These are phyloP conservation scores for Muscidifurax raptorellus DNA, from an alignment of 1,140 invertebrate genomes.

Conservation along the genomic window DNA sequence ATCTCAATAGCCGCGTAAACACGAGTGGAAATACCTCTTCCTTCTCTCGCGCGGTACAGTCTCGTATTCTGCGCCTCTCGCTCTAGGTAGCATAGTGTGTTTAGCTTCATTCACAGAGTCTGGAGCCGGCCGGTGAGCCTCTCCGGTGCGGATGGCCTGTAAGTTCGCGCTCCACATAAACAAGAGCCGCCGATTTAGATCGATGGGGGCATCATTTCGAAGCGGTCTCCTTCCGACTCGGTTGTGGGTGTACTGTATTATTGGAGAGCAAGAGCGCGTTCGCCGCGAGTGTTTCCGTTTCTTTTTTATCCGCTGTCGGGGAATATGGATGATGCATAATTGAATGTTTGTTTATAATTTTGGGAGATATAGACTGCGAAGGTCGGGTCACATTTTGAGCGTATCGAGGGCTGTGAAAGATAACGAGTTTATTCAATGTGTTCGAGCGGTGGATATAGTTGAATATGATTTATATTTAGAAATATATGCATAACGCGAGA, in stretches of 20 bases:
- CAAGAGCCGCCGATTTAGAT: constrained; percentile 23
- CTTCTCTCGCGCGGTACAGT: not conserved
- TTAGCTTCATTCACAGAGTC: constrained; percentile 45
- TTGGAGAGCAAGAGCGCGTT: constrained; percentile 17
- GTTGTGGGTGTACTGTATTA: not conserved
- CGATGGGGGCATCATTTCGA: constrained; percentile 3
- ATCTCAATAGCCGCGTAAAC: constrained; percentile 4
- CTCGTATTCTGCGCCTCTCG: not conserved
- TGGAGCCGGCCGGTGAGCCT: not conserved
- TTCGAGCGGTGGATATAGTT: too few species aligned
- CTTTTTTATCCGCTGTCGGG: too few species aligned
- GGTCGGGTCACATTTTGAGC: too few species aligned
- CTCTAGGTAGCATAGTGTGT: not conserved
- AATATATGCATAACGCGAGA: too few species aligned
- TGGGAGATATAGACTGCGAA: too few species aligned
- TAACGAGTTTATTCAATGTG: too few species aligned
- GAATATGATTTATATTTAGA: too few species aligned
- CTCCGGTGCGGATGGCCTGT: constrained; percentile 41
- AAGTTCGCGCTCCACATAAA: constrained; percentile 36
- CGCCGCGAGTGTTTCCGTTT: not conserved
- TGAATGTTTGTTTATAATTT: too few species aligned
- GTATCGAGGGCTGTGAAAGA: too few species aligned
- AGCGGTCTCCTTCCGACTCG: not conserved
- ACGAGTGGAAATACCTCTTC: constrained; percentile 9
- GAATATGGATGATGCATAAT: too few species aligned